Percentiles rank a stretch among this genome's conserved stretches.
phyloP scores from a whole-genome alignment of 2,888 invertebrate species.

The Dynastes grantii region DNA sequence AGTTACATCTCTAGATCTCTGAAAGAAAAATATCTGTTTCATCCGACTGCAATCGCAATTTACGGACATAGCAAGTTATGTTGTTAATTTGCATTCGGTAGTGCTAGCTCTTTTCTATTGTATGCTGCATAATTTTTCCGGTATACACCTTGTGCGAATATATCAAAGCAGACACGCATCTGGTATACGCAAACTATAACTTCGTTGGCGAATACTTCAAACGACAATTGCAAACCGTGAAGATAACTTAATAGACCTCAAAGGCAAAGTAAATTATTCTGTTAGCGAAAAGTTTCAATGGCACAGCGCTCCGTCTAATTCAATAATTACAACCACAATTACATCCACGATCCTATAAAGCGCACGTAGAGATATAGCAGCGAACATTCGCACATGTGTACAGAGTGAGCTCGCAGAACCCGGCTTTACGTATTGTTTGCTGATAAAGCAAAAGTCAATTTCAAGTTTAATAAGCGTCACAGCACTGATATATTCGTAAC shows the following conservation, averaged over 20 bases:
- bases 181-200: neutral
- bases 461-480: slow-evolving; percentile 44
- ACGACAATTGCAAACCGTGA: too few species aligned
- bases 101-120: too few species aligned
- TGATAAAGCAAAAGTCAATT: slow-evolving; percentile 44
- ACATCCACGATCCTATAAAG: neutral
- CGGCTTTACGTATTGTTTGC: slow-evolving; percentile 21
- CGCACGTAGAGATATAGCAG: neutral
- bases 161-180: neutral
- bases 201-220: too few species aligned
- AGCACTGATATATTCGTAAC: slow-evolving; percentile 31
- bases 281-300: slow-evolving; percentile 25
- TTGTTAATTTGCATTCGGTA: too few species aligned
- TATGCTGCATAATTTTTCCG: too few species aligned
- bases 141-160: too few species aligned
- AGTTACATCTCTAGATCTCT: too few species aligned
- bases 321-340: slow-evolving; percentile 25
- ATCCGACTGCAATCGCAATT: too few species aligned
- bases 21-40: too few species aligned
- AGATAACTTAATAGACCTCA: neutral
- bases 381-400: neutral
- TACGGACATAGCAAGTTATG: too few species aligned
- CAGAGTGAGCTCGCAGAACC: neutral
- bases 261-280: slow-evolving; percentile 14
- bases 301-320: slow-evolving; percentile 27